Evolutionary conservation across 2,888 invertebrate species (phyloP).

Genomic region (Calliopum simillimum): DNA sequence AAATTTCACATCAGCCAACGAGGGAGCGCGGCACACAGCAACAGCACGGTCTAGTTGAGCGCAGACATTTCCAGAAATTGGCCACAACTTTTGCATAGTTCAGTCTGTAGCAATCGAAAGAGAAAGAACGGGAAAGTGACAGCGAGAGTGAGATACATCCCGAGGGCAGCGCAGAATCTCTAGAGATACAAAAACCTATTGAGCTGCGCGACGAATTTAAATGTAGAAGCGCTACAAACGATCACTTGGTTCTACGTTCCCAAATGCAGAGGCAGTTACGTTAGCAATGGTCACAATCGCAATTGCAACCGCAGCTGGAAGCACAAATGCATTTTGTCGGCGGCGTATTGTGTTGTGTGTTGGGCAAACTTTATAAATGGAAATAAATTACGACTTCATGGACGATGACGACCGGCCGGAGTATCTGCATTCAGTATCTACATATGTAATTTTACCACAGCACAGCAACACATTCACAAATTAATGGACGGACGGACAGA

Average conservation of each 20-base stretch:
- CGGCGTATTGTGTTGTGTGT: slow-evolving; percentile 13
- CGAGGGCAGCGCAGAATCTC: too few species aligned
- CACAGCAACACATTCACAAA: background rate
- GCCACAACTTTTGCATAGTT: too few species aligned
- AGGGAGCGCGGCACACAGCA: too few species aligned
- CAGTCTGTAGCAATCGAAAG: too few species aligned
- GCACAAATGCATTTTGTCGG: background rate
- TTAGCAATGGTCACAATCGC: slow-evolving; percentile 27
- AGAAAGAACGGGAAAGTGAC: too few species aligned
- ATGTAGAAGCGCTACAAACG: slow-evolving; percentile 26
- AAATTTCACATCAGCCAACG: background rate
- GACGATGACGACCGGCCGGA: too few species aligned
- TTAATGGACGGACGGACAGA: background rate
- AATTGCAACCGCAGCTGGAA: slow-evolving; percentile 28
- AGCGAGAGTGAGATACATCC: too few species aligned
- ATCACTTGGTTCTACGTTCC: background rate
- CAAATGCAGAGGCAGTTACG: slow-evolving; percentile 23
- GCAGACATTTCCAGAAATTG: too few species aligned
- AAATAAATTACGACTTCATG: slow-evolving; percentile 20
- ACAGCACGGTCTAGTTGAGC: too few species aligned
- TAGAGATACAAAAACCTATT: background rate
- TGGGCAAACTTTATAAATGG: slow-evolving; percentile 21
- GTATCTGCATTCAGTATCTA: too few species aligned
- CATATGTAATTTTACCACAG: too few species aligned
- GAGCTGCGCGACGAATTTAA: slow-evolving; percentile 30